Evolutionary conservation across 2,797 vertebrate genomes (phyloP).

Genomic region (Micrastur ruficollis): DNA sequence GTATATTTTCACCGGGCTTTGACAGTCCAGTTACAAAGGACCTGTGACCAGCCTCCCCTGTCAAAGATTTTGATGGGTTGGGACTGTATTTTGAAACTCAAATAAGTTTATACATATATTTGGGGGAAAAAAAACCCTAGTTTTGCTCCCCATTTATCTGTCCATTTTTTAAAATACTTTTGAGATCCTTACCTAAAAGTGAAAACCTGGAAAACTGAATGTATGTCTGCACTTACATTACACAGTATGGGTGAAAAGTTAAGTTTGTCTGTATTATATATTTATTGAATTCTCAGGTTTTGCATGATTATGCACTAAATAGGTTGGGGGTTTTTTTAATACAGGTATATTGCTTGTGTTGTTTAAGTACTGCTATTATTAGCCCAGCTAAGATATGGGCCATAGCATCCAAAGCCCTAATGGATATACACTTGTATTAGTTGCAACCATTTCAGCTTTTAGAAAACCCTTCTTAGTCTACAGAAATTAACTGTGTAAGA

Average conservation of each 20-base stretch:
- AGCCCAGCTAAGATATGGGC: not conserved
- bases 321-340: not conserved
- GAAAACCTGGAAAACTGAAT: not conserved
- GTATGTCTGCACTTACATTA: not conserved
- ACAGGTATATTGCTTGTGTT: not conserved
- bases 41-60: not conserved
- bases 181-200: not conserved
- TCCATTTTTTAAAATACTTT: not conserved
- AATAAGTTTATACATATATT: not conserved
- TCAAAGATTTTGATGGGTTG: not conserved
- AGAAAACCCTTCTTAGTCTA: not conserved
- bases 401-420: not conserved
- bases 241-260: not conserved
- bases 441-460: not conserved
- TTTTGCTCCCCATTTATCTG: not conserved
- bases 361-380: not conserved
- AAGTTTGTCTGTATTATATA: not conserved
- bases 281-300: not conserved
- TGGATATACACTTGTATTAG: not conserved
- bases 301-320: not conserved
- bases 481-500: not conserved
- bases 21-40: not conserved
- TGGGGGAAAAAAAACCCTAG: fast-evolving
- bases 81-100: not conserved
- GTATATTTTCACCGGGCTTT: not conserved